Evolutionary conservation across 2,797 vertebrate species (phyloP).

Genomic region (Typhlichthys subterraneus): DNA sequence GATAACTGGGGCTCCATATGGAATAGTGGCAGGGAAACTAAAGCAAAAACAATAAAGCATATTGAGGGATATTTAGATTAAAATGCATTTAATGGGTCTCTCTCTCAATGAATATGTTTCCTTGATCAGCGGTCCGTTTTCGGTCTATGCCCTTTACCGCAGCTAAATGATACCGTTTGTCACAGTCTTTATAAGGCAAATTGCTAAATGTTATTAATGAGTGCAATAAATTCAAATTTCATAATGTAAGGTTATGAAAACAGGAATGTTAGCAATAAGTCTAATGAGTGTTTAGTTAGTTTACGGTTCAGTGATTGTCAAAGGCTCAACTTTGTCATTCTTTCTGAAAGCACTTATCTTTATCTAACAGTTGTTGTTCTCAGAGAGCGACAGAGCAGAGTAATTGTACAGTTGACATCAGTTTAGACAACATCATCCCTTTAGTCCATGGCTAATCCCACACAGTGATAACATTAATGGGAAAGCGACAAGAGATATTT

Average conservation of each 20-base stretch:
- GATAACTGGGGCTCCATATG: conserved; percentile 63
- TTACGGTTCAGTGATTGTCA: conserved; percentile 81
- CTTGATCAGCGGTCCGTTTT: conserved; percentile 66
- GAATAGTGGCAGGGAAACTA: conserved; percentile 64
- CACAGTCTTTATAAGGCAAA: conserved; percentile 84
- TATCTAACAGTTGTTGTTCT: conserved; percentile 70
- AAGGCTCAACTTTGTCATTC: conserved; percentile 58
- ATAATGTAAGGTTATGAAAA: conserved; percentile 77
- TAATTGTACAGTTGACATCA: conserved; percentile 77
- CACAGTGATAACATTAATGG: conserved; percentile 74
- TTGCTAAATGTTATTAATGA: conserved; percentile 95
- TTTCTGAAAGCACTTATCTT: conserved; percentile 57
- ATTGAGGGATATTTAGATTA: conserved; percentile 76
- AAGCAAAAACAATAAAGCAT: conserved; percentile 68
- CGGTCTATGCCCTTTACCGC: conserved; percentile 78
- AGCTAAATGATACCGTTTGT: conserved; percentile 87
- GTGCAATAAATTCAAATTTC: conserved; percentile 91
- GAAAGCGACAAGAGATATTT: conserved; percentile 55
- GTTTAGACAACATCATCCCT: conserved; percentile 76
- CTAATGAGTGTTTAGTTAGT: conserved; percentile 76
- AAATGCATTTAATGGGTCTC: conserved; percentile 76
- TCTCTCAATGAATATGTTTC: conserved; percentile 67
- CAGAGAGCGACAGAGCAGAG: conserved; percentile 63
- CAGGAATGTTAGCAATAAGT: conserved; percentile 57
- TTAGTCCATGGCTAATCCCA: conserved; percentile 74